Percentiles rank a stretch among this genome's conserved stretches.
Evolutionary conservation across 2,888 invertebrate genomes (phyloP).

Genomic region (Tolmerus cingulatus): DNA sequence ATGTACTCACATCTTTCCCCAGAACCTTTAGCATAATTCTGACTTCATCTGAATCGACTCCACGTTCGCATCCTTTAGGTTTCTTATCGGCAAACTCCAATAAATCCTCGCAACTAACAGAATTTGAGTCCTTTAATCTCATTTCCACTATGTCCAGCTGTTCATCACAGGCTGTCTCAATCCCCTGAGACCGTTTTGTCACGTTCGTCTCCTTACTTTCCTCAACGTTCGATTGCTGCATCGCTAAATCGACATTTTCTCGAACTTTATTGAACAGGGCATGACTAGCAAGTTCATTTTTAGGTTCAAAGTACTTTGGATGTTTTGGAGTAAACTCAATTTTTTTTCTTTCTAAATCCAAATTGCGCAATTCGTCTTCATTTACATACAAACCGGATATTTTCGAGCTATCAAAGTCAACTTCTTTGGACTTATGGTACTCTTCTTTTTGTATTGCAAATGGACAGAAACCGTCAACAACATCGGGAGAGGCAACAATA

Average conservation of each 20-base stretch:
- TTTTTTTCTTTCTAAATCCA: conserved; percentile 58
- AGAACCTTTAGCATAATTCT: conserved; percentile 90
- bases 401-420: conserved; percentile 51
- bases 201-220: background rate
- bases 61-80: conserved; percentile 82
- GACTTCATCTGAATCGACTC: conserved; percentile 90
- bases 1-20: conserved; percentile 71
- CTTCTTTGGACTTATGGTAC: conserved; percentile 58
- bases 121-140: conserved; percentile 69
- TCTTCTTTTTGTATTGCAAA: conserved; percentile 62
- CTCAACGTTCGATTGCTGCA: conserved; percentile 50
- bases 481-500: conserved; percentile 60
- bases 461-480: conserved; percentile 62
- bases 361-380: conserved; percentile 59
- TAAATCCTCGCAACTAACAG: conserved; percentile 90
- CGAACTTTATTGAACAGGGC: conserved; percentile 63
- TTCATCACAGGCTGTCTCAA: background rate
- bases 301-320: conserved; percentile 48
- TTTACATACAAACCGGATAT: conserved; percentile 59
- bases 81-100: conserved; percentile 87
- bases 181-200: background rate
- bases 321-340: conserved; percentile 49
- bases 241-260: conserved; percentile 60
- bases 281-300: conserved; percentile 60
- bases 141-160: conserved; percentile 56